Percentiles rank a stretch among this genome's conserved stretches.
Conservation (phyloP, 2,113 vertebrate species). For the Glareola pratincola region DNA sequence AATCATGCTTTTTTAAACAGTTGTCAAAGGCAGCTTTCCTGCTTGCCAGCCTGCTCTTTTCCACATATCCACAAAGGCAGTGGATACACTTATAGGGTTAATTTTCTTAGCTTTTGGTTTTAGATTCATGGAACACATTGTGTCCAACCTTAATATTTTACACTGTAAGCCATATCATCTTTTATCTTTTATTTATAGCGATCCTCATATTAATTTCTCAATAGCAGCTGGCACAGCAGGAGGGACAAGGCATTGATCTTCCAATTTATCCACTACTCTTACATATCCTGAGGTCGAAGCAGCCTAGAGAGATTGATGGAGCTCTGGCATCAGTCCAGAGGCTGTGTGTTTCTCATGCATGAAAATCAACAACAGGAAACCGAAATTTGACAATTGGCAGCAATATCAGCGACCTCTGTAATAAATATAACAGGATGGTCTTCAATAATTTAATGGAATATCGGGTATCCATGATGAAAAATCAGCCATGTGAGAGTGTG, state of each 20-base stretch:
- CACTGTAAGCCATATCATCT: slow-evolving; percentile 76
- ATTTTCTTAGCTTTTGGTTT: slow-evolving; percentile 67
- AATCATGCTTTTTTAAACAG: background rate
- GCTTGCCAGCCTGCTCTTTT: background rate
- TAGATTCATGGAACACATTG: slow-evolving; percentile 67
- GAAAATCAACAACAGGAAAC: slow-evolving; percentile 78
- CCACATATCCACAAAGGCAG: background rate
- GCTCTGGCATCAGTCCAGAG: slow-evolving; percentile 42
- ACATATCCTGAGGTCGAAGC: slow-evolving; percentile 73
- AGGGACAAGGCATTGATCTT: slow-evolving; percentile 81
- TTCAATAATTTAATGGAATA: slow-evolving; percentile 74
- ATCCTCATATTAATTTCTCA: slow-evolving; percentile 85
- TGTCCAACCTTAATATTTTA: slow-evolving; percentile 81
- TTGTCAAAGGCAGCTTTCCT: background rate
- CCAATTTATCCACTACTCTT: slow-evolving; percentile 75
- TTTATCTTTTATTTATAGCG: slow-evolving; percentile 86
- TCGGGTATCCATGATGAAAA: slow-evolving; percentile 65
- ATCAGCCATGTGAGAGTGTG: background rate
- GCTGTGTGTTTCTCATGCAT: slow-evolving; percentile 68
- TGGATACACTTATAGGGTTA: slow-evolving; percentile 50
- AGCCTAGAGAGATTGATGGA: slow-evolving; percentile 72
- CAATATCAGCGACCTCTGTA: slow-evolving; percentile 62
- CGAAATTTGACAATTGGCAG: slow-evolving; percentile 70
- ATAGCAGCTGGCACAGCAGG: slow-evolving; percentile 74
- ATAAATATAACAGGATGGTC: slow-evolving; percentile 73